These are phyloP conservation scores for Frankliniella fusca DNA, from an alignment of 2,888 invertebrate species.

Conservation along the genomic window DNA sequence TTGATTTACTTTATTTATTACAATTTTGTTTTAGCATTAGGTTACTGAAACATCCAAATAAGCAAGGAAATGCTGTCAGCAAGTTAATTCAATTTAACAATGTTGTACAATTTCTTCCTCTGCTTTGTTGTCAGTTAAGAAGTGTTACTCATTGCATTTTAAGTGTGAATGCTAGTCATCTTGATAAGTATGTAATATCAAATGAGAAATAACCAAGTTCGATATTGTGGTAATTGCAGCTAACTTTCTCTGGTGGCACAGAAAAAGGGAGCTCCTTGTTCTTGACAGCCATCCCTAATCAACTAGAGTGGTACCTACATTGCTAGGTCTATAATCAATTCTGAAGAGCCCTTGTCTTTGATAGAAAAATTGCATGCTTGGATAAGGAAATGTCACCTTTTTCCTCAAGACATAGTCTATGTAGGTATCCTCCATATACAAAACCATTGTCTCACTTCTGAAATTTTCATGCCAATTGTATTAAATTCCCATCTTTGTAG, in stretches of 20 bases:
- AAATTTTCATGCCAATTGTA: neutral
- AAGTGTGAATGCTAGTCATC: constrained; percentile 15
- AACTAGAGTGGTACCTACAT: no score
- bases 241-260: no score
- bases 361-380: no score
- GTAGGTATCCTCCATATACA: neutral
- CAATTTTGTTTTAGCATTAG: neutral
- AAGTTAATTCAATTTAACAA: neutral
- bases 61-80: neutral
- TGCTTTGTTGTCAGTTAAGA: neutral
- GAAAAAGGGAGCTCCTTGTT: no score
- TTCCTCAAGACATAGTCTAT: no score
- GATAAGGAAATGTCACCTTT: no score
- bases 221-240: no score
- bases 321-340: no score
- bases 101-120: neutral
- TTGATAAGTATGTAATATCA: neutral
- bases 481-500: neutral
- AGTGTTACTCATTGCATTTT: neutral
- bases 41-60: neutral
- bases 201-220: no score
- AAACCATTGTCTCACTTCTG: neutral
- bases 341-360: no score
- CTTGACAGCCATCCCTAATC: no score
- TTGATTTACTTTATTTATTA: constrained; percentile 4